Conservation (phyloP, 2,797 vertebrate species). For the Epinephelus awoara region DNA sequence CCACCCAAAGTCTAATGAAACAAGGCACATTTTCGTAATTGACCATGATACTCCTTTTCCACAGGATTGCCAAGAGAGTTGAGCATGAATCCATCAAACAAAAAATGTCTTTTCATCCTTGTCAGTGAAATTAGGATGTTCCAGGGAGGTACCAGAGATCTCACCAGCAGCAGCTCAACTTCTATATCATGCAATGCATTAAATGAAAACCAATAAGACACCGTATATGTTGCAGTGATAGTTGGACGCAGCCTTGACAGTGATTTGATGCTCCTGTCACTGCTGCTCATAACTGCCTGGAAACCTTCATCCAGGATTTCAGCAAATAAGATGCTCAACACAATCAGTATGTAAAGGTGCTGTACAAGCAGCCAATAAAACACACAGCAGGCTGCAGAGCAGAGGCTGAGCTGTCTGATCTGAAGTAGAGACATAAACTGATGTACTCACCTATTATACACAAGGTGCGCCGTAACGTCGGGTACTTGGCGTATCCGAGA, state of each 20-base stretch:
- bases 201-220: not conserved
- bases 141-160: constrained; percentile 3
- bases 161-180: constrained; percentile 24
- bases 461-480: constrained; percentile 76
- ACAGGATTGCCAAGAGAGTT: not conserved
- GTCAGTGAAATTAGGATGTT: not conserved
- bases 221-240: constrained; percentile 25
- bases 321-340: constrained; percentile 23
- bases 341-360: constrained; percentile 22
- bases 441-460: constrained; percentile 73
- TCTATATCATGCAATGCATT: not conserved
- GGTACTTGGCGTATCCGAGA: constrained; percentile 75
- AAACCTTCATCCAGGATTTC: constrained; percentile 15
- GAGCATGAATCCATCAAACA: not conserved
- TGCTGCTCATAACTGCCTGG: constrained; percentile 11
- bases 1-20: constrained; percentile 17
- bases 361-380: constrained; percentile 14
- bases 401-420: constrained; percentile 7
- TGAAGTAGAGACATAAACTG: constrained; percentile 26
- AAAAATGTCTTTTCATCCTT: not conserved
- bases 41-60: not conserved
- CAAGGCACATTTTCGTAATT: constrained; percentile 10
- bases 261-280: constrained; percentile 34
- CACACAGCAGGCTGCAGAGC: not conserved
- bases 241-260: constrained; percentile 37